Conservation (phyloP, 2,888 invertebrate species). For the Thecocarcelia acutangulata region DNA sequence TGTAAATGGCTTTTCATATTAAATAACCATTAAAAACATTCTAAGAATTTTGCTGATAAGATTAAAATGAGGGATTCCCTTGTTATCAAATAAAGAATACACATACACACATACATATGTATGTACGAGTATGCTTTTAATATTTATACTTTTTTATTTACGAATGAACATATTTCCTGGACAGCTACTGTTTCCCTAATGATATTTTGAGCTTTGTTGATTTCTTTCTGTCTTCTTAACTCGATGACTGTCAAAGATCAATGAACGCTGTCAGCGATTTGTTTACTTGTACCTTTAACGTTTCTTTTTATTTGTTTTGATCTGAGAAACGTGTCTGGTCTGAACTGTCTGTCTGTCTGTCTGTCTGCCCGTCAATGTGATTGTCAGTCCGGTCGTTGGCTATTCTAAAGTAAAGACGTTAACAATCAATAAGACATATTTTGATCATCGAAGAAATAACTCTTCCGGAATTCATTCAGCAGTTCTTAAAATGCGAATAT, state of each 20-base stretch:
- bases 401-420: slow-evolving; percentile 45
- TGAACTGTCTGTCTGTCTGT: slow-evolving; percentile 18
- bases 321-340: slow-evolving; percentile 31
- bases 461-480: slow-evolving; percentile 65
- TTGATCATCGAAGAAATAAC: slow-evolving; percentile 39
- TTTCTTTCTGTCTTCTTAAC: slow-evolving; percentile 8
- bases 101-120: not conserved
- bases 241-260: slow-evolving; percentile 55
- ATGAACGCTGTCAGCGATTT: slow-evolving; percentile 56
- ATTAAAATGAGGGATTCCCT: slow-evolving; percentile 26
- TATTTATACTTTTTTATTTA: too few species aligned
- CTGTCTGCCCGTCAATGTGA: not conserved
- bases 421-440: slow-evolving; percentile 33
- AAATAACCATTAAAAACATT: not conserved
- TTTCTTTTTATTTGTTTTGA: slow-evolving; percentile 37
- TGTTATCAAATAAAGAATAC: not conserved
- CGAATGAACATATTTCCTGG: too few species aligned
- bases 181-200: too few species aligned
- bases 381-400: slow-evolving; percentile 27
- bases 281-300: slow-evolving; percentile 53
- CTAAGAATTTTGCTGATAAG: slow-evolving; percentile 20
- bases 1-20: not conserved
- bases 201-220: not conserved
- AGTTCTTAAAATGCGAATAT: slow-evolving; percentile 21
- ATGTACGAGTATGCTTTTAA: not conserved